Evolutionary conservation across 2,797 vertebrate genomes (phyloP).

Genomic region (Arctocebus calabarensis): DNA sequence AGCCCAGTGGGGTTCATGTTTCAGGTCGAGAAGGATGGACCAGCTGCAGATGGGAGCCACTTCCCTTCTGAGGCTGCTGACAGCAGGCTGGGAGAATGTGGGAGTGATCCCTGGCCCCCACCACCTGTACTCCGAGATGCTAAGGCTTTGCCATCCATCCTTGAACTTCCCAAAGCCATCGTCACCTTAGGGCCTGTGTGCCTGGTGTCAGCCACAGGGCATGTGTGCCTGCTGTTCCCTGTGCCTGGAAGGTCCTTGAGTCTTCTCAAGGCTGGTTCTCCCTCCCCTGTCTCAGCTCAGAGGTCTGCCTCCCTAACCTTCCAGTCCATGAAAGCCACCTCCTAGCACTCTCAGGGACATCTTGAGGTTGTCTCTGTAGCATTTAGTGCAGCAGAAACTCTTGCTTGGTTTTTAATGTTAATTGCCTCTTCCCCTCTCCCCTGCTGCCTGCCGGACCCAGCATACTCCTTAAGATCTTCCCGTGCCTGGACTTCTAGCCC

Average conservation of each 20-base stretch:
- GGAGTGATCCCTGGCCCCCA: too few species aligned
- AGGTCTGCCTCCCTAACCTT: background rate
- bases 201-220: background rate
- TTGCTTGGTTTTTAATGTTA: background rate
- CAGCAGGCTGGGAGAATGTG: background rate
- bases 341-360: background rate
- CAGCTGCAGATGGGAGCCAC: background rate
- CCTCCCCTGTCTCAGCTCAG: background rate
- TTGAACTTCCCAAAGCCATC: background rate
- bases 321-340: background rate
- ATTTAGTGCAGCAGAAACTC: background rate
- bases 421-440: background rate
- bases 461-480: background rate
- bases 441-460: too few species aligned
- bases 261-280: background rate
- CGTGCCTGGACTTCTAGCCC: background rate
- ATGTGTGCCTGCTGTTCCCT: background rate
- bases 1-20: background rate
- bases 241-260: background rate
- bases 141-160: background rate
- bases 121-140: accelerated
- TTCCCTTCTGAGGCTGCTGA: background rate
- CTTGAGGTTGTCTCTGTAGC: background rate
- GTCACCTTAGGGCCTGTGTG: background rate
- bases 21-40: background rate